Conservation (phyloP, 1,140 invertebrate genomes). For the Helicorthomorpha holstii region DNA sequence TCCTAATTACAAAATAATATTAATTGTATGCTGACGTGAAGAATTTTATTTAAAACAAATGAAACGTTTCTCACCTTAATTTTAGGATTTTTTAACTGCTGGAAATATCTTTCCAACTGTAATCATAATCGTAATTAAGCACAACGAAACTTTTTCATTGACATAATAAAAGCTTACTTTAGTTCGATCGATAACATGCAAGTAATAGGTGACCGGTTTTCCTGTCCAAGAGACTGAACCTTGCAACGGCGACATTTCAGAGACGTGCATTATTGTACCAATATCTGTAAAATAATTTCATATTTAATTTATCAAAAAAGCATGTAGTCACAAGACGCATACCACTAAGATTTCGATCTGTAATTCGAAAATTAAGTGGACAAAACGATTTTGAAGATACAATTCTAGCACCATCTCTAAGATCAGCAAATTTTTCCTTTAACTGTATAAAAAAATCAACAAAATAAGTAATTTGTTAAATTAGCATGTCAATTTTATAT, state of each 20-base stretch:
- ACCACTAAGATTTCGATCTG: slow-evolving; percentile 67
- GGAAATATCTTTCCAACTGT: slow-evolving; percentile 83
- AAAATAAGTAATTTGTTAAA: slow-evolving; percentile 2
- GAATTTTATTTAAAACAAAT: slow-evolving; percentile 4
- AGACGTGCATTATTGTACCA: slow-evolving; percentile 95
- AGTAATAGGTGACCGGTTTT: slow-evolving; percentile 93
- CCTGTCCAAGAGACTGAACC: slow-evolving; percentile 97
- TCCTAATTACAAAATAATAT: slow-evolving; percentile 11
- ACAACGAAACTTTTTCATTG: slow-evolving; percentile 6
- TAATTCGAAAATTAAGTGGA: slow-evolving; percentile 92
- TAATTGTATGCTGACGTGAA: not conserved
- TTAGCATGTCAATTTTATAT: slow-evolving; percentile 3
- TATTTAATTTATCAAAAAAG: slow-evolving; percentile 2
- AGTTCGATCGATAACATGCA: slow-evolving; percentile 89
- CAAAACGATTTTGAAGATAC: slow-evolving; percentile 99
- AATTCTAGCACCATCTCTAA: slow-evolving; percentile 86
- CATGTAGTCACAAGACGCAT: slow-evolving; percentile 15
- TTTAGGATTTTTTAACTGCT: slow-evolving; percentile 58
- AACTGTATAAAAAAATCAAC: slow-evolving; percentile 36
- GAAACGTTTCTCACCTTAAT: slow-evolving; percentile 39
- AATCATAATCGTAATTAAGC: slow-evolving; percentile 8
- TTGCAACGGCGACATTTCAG: slow-evolving; percentile 79
- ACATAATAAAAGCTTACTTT: slow-evolving; percentile 31
- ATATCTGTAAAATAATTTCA: slow-evolving; percentile 51
- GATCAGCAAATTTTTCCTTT: slow-evolving; percentile 87